Evolutionary conservation across 2,888 invertebrate genomes (phyloP).

Genomic region (Aethes cnicana): DNA sequence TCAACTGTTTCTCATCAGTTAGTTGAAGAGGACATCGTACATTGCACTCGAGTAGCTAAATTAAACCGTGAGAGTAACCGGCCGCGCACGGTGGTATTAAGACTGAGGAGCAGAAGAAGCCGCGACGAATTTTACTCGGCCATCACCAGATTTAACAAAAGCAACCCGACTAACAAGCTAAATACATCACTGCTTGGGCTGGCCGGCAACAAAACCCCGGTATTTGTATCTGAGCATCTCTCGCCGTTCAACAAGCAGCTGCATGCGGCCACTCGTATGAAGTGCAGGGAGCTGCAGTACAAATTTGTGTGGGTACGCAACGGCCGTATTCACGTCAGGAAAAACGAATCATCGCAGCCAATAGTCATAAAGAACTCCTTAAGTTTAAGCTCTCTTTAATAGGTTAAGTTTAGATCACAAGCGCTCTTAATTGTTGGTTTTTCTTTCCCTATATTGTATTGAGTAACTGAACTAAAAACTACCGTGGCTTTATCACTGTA

Average conservation of each 20-base stretch:
- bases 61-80: background rate
- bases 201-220: background rate
- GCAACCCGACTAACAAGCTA: background rate
- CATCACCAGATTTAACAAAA: background rate
- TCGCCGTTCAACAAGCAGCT: background rate
- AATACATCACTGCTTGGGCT: background rate
- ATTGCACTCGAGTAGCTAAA: background rate
- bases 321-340: background rate
- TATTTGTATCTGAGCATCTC: background rate
- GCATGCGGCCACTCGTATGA: background rate
- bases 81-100: slow-evolving; percentile 1
- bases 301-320: background rate
- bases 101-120: background rate
- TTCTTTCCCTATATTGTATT: too few relatives aligned
- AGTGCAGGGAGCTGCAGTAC: background rate
- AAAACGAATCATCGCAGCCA: background rate
- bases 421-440: too few relatives aligned
- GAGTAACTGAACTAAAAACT: too few relatives aligned
- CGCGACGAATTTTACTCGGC: slow-evolving; percentile 10
- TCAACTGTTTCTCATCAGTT: background rate
- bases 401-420: background rate
- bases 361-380: background rate
- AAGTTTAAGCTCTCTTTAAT: too few relatives aligned
- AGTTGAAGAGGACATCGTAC: background rate
- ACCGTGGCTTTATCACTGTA: background rate